phyloP scores from a whole-genome alignment of 2,888 invertebrate genomes.

The Lutraria lutraria region DNA sequence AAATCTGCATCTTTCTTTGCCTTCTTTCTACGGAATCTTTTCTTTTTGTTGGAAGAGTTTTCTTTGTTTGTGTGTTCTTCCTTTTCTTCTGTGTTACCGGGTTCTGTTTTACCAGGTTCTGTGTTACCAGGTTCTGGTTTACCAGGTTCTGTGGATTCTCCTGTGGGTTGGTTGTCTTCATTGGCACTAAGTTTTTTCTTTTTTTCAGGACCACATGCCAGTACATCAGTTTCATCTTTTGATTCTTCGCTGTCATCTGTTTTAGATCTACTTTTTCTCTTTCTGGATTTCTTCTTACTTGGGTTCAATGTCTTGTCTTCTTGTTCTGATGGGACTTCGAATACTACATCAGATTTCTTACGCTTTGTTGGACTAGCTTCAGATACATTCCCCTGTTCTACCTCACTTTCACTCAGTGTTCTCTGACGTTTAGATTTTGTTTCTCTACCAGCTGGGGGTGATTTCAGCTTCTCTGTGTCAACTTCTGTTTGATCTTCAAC shows the following conservation, averaged over 20 bases:
- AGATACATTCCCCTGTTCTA: constrained; percentile 63
- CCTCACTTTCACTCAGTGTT: constrained; percentile 67
- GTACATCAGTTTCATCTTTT: constrained; percentile 51
- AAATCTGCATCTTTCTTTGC: constrained; percentile 72
- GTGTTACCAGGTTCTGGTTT: background rate
- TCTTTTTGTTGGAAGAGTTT: constrained; percentile 51
- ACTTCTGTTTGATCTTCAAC: constrained; percentile 20
- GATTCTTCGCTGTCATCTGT: constrained; percentile 48
- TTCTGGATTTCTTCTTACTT: constrained; percentile 66
- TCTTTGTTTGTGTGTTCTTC: constrained; percentile 40
- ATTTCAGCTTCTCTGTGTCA: background rate
- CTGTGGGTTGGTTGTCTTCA: background rate
- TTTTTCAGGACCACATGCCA: constrained; percentile 56
- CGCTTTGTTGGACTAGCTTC: constrained; percentile 59
- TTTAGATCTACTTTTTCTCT: constrained; percentile 67
- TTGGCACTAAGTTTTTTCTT: constrained; percentile 49
- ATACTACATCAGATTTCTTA: constrained; percentile 54
- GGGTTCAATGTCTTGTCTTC: constrained; percentile 32
- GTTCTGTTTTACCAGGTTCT: constrained; percentile 18
- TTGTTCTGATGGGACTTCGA: constrained; percentile 46
- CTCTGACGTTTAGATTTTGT: constrained; percentile 63
- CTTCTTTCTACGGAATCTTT: constrained; percentile 71
- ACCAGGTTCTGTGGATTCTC: background rate
- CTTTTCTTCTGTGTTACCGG: constrained; percentile 36
- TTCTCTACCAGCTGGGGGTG: constrained; percentile 42